A percentile compares a stretch with the other conserved stretches of the same genome.
Conservation (phyloP, 2,888 invertebrate species). For the Parnassius orleans region DNA sequence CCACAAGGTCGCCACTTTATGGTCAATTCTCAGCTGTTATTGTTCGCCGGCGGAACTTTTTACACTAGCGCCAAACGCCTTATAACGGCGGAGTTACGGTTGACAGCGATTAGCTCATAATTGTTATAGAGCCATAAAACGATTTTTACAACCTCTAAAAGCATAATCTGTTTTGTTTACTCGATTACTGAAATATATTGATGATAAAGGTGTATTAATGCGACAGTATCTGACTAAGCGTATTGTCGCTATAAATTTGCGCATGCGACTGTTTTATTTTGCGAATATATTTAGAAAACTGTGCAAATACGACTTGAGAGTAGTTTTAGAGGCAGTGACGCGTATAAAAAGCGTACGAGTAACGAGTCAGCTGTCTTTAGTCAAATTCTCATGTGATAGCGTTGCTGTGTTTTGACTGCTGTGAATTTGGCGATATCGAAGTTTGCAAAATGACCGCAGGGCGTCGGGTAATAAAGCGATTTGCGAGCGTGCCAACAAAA, state of each 20-base stretch:
- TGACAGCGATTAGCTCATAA: conserved; percentile 75
- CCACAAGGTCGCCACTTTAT: conserved; percentile 81
- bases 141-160: conserved; percentile 57
- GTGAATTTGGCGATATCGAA: conserved; percentile 71
- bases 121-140: conserved; percentile 69
- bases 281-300: conserved; percentile 28
- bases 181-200: conserved; percentile 40
- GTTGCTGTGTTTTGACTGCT: conserved; percentile 74
- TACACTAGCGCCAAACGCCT: conserved; percentile 61
- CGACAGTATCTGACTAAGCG: conserved; percentile 29
- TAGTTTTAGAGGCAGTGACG: conserved; percentile 15
- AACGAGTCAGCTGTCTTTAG: conserved; percentile 8
- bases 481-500: conserved; percentile 74
- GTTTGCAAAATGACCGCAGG: conserved; percentile 64
- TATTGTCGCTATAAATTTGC: conserved; percentile 31
- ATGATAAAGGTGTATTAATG: conserved; percentile 36
- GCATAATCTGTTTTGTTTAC: conserved; percentile 52
- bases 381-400: conserved; percentile 51
- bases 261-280: conserved; percentile 35
- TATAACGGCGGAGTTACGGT: conserved; percentile 66
- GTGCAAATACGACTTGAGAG: conserved; percentile 26
- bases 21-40: conserved; percentile 79
- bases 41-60: conserved; percentile 72
- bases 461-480: conserved; percentile 75
- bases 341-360: conserved; percentile 9